These are phyloP conservation scores for Chroicocephalus ridibundus DNA, from an alignment of 2,113 vertebrate genomes.

Conservation along the genomic window DNA sequence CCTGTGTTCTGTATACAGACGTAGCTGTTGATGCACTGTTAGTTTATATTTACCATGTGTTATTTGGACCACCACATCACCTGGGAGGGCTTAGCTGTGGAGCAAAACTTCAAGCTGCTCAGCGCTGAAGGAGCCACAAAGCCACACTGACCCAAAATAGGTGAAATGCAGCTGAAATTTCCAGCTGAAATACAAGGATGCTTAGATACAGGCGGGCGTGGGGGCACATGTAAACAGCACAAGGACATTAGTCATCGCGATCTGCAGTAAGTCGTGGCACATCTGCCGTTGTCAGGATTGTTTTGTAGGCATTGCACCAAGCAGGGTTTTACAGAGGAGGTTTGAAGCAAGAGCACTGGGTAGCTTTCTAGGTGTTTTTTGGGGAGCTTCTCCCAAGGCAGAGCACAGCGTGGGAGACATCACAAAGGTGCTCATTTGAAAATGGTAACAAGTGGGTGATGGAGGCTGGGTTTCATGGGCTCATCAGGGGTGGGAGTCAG, in stretches of 20 bases:
- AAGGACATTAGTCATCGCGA: background rate
- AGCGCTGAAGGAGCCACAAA: background rate
- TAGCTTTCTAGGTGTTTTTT: background rate
- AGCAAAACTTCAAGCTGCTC: background rate
- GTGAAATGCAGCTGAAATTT: background rate
- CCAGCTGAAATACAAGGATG: background rate
- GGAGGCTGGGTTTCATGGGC: background rate
- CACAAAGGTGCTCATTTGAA: conserved; percentile 10
- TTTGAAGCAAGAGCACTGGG: background rate
- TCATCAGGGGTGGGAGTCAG: background rate
- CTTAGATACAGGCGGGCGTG: background rate
- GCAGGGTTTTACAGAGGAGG: background rate
- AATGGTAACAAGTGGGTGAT: conserved; percentile 56
- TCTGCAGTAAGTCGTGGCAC: background rate
- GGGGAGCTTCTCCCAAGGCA: background rate
- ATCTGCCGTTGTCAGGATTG: background rate
- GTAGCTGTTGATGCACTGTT: background rate
- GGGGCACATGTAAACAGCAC: background rate
- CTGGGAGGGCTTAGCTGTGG: background rate
- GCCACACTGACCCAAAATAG: background rate
- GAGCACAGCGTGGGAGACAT: background rate
- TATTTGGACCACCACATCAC: accelerated
- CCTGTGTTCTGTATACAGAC: background rate
- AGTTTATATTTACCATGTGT: background rate
- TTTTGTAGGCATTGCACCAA: background rate